phyloP scores from a whole-genome alignment of 2,888 invertebrate genomes.

The Hylaea fasciaria region DNA sequence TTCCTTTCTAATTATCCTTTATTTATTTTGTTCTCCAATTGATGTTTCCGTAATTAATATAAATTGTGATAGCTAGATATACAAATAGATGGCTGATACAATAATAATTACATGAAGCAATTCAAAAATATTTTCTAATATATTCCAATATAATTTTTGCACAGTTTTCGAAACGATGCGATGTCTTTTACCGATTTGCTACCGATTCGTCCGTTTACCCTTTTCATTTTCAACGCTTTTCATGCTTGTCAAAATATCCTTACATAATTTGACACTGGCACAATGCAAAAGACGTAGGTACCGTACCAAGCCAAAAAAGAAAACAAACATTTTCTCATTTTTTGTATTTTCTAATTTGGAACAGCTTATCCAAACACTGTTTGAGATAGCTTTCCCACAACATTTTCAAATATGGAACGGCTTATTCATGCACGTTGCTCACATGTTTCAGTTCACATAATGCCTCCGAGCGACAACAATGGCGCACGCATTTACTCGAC shows the following conservation, averaged over 20 bases:
- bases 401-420: slow-evolving; percentile 32
- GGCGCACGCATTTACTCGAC: slow-evolving; percentile 45
- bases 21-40: slow-evolving; percentile 13
- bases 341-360: neutral
- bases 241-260: neutral
- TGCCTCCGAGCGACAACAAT: slow-evolving; percentile 38
- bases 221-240: slow-evolving; percentile 9
- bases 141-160: too few relatives aligned
- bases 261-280: neutral
- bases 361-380: neutral
- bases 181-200: neutral
- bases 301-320: neutral
- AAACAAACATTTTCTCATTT: neutral
- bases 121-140: too few relatives aligned
- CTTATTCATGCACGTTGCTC: slow-evolving; percentile 35
- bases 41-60: slow-evolving; percentile 5
- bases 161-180: too few relatives aligned
- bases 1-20: slow-evolving; percentile 18
- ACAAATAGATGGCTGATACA: too few relatives aligned
- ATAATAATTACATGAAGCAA: neutral
- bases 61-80: slow-evolving; percentile 1
- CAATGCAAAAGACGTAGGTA: neutral
- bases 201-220: neutral
- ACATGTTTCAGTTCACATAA: slow-evolving; percentile 33
- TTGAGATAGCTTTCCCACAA: slow-evolving; percentile 1